These are phyloP conservation scores for Leptinotarsa defecta DNA, from an alignment of 1,140 invertebrate genomes.

Conservation along the genomic window DNA sequence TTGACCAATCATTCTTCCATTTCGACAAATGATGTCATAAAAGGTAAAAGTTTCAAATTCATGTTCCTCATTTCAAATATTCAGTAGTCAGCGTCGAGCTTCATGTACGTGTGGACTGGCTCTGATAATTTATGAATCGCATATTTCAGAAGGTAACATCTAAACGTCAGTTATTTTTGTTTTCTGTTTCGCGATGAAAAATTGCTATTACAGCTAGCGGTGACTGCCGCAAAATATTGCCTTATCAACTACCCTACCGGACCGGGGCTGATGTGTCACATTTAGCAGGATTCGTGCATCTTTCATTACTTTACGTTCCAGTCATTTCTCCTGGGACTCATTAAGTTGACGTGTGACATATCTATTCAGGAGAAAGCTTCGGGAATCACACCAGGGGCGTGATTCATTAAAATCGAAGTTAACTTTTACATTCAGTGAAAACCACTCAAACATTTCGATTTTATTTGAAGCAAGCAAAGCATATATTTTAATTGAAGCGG, in stretches of 20 bases:
- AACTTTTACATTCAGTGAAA: too few species aligned
- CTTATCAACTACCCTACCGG: neutral
- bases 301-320: neutral
- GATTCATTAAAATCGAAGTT: too few species aligned
- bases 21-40: neutral
- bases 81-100: neutral
- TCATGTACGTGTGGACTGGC: neutral
- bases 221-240: slow-evolving; percentile 4
- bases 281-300: slow-evolving; percentile 5
- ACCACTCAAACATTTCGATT: too few species aligned
- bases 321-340: neutral
- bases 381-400: too few species aligned
- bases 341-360: neutral
- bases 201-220: neutral
- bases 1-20: slow-evolving; percentile 6
- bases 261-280: neutral
- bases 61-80: neutral
- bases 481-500: too few species aligned
- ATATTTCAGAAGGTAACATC: slow-evolving; percentile 3
- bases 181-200: slow-evolving; percentile 6
- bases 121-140: neutral
- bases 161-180: slow-evolving; percentile 4
- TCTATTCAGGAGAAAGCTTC: too few species aligned
- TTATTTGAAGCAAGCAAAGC: too few species aligned
- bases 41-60: neutral